Evolutionary conservation across 2,888 invertebrate genomes (phyloP).

Genomic region (Eulithis testata): DNA sequence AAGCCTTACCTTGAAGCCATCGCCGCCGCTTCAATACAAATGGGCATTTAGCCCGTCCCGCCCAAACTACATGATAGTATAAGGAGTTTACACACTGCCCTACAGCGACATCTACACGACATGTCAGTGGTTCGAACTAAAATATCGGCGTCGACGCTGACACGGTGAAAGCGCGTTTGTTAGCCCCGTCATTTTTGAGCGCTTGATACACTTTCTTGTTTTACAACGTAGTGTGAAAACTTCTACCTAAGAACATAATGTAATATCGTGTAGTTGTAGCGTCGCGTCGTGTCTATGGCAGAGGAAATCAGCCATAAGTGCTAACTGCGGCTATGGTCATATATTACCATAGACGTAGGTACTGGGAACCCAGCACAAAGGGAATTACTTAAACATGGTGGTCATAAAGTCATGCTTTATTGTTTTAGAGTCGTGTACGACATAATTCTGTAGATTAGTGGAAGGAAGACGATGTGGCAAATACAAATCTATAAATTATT

Average conservation of each 20-base stretch:
- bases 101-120: no score
- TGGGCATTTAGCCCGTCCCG: slow-evolving; percentile 32
- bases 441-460: background rate
- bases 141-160: no score
- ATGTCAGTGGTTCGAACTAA: no score
- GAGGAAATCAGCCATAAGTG: slow-evolving; percentile 11
- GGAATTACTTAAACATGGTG: slow-evolving; percentile 17
- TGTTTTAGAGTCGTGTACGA: slow-evolving; percentile 10
- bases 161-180: no score
- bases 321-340: slow-evolving; percentile 2
- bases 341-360: background rate
- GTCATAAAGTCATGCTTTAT: slow-evolving; percentile 12
- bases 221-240: no score
- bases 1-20: slow-evolving; percentile 29
- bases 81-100: no score
- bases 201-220: no score
- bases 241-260: no score
- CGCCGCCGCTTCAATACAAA: slow-evolving; percentile 33
- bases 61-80: slow-evolving; percentile 22
- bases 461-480: background rate
- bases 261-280: no score
- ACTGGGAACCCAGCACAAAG: slow-evolving; percentile 22
- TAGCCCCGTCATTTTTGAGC: no score
- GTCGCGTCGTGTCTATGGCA: no score
- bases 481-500: no score